These are phyloP conservation scores for Riparia riparia DNA, from an alignment of 2,113 vertebrate genomes.

Conservation along the genomic window DNA sequence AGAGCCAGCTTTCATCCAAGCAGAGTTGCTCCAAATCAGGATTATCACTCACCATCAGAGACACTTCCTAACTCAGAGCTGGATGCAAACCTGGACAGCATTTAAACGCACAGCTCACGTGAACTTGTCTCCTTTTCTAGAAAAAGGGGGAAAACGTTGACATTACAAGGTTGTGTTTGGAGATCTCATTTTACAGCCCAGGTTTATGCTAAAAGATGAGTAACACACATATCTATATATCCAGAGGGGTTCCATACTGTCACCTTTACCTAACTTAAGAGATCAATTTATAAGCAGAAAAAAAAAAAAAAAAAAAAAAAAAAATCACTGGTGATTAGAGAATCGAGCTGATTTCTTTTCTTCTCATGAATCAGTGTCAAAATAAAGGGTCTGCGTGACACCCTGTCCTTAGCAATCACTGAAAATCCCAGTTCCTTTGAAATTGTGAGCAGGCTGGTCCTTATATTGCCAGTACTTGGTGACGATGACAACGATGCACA, in stretches of 20 bases:
- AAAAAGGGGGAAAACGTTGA: background rate
- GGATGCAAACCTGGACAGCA: background rate
- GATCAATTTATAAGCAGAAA: slow-evolving; percentile 21
- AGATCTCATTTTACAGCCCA: background rate
- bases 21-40: slow-evolving; percentile 8
- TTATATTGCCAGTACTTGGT: background rate
- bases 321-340: slow-evolving; percentile 34
- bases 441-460: slow-evolving; percentile 26
- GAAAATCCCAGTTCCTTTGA: slow-evolving; percentile 26
- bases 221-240: background rate
- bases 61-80: background rate
- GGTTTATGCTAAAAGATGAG: background rate
- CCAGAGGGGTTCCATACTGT: background rate
- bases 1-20: background rate
- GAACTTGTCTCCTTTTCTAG: background rate
- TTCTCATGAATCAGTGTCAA: slow-evolving; percentile 53
- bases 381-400: slow-evolving; percentile 34
- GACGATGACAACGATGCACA: slow-evolving; percentile 12
- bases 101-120: background rate
- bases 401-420: slow-evolving; percentile 48
- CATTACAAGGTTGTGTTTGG: background rate
- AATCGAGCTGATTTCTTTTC: slow-evolving; percentile 52
- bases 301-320: slow-evolving; percentile 6
- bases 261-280: background rate
- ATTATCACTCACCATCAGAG: background rate